phyloP scores from a whole-genome alignment of 2,888 invertebrate species.

The Drosophila picticornis region DNA sequence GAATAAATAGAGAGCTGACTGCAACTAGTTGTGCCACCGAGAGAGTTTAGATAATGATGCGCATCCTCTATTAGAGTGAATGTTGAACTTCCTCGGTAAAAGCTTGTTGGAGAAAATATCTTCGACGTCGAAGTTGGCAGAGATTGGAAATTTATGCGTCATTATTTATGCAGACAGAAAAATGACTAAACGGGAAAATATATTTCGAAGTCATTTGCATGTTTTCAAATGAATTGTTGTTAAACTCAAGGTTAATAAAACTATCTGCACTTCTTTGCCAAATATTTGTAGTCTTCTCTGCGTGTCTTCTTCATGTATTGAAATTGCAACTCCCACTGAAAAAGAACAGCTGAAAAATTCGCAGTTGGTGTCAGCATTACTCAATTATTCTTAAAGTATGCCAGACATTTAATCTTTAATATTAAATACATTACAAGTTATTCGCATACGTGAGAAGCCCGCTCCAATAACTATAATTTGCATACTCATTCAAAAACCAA shows the following conservation, averaged over 20 bases:
- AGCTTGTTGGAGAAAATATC: neutral
- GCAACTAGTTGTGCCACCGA: conserved; percentile 11
- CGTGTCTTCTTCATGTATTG: conserved; percentile 4
- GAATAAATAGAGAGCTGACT: conserved; percentile 27
- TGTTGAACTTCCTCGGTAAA: conserved; percentile 40
- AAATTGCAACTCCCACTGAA: conserved; percentile 13
- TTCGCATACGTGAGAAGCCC: conserved; percentile 28
- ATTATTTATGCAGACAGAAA: conserved; percentile 1
- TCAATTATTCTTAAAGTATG: conserved; percentile 5
- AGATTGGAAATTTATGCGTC: neutral
- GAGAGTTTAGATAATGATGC: conserved; percentile 43
- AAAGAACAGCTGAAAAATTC: neutral
- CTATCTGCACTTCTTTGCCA: neutral
- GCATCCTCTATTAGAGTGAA: conserved; percentile 56
- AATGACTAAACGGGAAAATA: neutral
- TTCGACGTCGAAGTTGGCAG: neutral
- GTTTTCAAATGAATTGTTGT: neutral
- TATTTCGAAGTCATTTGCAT: neutral
- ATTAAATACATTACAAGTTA: conserved; percentile 3
- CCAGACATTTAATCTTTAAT: conserved; percentile 7
- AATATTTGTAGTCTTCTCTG: neutral
- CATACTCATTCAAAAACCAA: conserved; percentile 49
- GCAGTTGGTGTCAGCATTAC: conserved; percentile 14
- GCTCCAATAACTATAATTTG: conserved; percentile 43
- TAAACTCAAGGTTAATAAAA: neutral